Conservation (phyloP, 2,113 vertebrate genomes). For the Brachyistius frenatus region DNA sequence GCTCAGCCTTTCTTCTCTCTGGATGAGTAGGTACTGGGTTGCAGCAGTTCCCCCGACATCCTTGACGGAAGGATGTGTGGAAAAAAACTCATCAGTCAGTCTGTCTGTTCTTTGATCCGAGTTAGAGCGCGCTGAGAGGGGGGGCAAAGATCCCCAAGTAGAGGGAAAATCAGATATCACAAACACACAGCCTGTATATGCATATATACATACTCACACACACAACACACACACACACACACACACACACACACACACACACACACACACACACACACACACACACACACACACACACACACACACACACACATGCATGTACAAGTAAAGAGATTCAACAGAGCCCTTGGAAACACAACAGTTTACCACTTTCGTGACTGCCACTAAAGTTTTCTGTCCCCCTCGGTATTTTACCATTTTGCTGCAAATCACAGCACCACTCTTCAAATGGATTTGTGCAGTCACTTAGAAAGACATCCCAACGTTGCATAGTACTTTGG, state of each 20-base stretch:
- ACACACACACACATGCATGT: too few species aligned
- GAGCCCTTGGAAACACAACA: not conserved
- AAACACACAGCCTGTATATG: not conserved
- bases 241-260: not conserved
- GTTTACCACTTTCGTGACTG: not conserved
- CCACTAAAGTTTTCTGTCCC: conserved; percentile 7
- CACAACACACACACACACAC: too few species aligned
- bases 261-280: not conserved
- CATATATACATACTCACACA: not conserved
- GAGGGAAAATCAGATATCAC: conserved; percentile 5
- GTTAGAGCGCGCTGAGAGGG: not conserved
- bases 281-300: not conserved
- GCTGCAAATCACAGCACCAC: not conserved
- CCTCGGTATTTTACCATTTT: not conserved
- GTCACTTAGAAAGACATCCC: not conserved
- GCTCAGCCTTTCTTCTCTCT: conserved; percentile 41
- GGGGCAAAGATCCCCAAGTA: conserved; percentile 1
- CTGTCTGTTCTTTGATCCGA: conserved; percentile 55
- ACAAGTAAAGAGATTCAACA: conserved; percentile 2
- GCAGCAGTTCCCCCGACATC: conserved; percentile 20
- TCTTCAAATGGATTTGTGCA: conserved; percentile 24
- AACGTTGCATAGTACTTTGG: conserved; percentile 2
- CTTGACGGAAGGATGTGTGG: conserved; percentile 47
- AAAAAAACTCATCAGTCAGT: conserved; percentile 62
- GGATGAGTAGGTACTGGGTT: conserved; percentile 7